phyloP scores from a whole-genome alignment of 2,113 vertebrate genomes.

The Narcine bancroftii region DNA sequence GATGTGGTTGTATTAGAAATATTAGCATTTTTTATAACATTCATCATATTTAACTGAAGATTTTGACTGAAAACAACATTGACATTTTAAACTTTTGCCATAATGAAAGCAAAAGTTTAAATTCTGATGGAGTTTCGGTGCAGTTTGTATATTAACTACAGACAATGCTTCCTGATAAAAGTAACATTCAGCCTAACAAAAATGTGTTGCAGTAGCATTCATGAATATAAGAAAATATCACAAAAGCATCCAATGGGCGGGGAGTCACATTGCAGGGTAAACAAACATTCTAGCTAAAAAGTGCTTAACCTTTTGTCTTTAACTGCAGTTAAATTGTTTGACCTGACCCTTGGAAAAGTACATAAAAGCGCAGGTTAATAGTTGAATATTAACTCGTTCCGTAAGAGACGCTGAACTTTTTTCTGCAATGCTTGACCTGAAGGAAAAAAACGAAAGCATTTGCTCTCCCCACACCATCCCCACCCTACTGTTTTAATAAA shows the following conservation, averaged over 20 bases:
- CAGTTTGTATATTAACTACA: neutral
- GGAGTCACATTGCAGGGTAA: conserved; percentile 22
- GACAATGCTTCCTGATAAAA: neutral
- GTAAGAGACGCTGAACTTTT: neutral
- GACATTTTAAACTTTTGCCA: neutral
- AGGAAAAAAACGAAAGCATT: neutral
- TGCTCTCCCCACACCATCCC: too few relatives aligned
- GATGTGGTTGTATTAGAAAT: neutral
- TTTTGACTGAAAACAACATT: neutral
- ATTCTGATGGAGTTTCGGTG: too few relatives aligned
- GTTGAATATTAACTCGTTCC: conserved; percentile 37
- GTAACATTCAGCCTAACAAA: neutral
- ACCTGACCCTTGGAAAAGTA: conserved; percentile 36
- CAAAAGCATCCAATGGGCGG: neutral
- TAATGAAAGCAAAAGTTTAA: neutral
- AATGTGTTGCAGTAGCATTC: neutral
- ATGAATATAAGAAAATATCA: neutral
- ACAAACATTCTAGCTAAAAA: conserved; percentile 34
- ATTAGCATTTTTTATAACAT: neutral
- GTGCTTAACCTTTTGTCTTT: conserved; percentile 39
- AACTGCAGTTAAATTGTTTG: conserved; percentile 38
- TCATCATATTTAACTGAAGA: neutral
- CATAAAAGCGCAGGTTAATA: conserved; percentile 37
- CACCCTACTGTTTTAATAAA: too few relatives aligned
- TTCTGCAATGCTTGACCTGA: conserved; percentile 1